A percentile compares a stretch with the other conserved stretches of the same genome.
These are phyloP conservation scores for Luscinia luscinia DNA, from an alignment of 2,797 vertebrate species.

Conservation along the genomic window DNA sequence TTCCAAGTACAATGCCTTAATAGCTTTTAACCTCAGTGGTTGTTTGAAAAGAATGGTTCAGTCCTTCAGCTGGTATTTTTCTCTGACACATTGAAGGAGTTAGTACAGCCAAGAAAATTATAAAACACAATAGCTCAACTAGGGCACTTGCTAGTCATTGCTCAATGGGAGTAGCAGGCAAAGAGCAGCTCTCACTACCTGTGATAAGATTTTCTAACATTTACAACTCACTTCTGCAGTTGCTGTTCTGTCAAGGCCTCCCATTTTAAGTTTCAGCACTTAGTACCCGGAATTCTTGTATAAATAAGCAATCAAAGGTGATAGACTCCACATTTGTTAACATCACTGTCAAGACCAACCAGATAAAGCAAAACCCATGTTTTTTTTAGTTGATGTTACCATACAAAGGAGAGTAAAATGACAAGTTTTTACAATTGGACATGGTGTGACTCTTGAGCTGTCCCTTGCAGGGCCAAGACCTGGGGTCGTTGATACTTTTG, in stretches of 20 bases:
- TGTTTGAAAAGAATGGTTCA: background rate
- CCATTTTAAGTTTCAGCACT: background rate
- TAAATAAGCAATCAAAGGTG: background rate
- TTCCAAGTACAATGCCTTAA: background rate
- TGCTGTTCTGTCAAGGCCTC: background rate
- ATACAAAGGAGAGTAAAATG: background rate
- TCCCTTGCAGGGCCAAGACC: background rate
- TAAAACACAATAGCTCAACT: background rate
- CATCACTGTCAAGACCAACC: background rate
- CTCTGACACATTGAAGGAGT: background rate
- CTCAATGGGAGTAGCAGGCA: background rate
- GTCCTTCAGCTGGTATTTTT: background rate
- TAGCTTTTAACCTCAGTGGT: background rate
- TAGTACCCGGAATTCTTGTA: background rate
- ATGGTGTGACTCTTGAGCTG: background rate
- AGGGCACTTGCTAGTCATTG: background rate
- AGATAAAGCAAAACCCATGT: background rate
- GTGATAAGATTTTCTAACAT: background rate
- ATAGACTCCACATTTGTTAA: background rate
- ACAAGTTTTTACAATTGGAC: background rate
- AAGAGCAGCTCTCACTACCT: background rate
- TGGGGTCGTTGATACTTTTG: fast-evolving
- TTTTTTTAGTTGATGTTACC: background rate
- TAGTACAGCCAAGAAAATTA: background rate
- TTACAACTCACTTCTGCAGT: background rate